These are phyloP conservation scores for Passer montanus DNA, from an alignment of 2,113 vertebrate genomes.

Conservation along the genomic window DNA sequence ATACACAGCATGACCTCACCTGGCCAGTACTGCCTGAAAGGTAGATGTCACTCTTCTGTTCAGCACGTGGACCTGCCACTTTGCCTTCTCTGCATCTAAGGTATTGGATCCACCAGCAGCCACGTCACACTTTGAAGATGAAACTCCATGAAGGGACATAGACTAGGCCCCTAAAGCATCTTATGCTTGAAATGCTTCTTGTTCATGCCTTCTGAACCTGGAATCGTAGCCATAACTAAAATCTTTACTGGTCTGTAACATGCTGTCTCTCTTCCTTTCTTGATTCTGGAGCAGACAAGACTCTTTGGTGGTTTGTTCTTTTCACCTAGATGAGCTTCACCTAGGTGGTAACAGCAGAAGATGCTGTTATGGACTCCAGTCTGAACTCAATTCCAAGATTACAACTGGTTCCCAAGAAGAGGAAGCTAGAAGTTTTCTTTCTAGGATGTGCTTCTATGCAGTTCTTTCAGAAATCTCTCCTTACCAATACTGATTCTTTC, in stretches of 20 bases:
- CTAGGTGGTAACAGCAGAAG: neutral
- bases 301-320: neutral
- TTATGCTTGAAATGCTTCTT: neutral
- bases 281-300: neutral
- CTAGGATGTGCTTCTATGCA: neutral
- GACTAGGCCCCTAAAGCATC: neutral
- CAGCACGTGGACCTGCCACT: neutral
- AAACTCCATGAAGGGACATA: neutral
- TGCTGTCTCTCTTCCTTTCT: neutral
- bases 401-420: neutral
- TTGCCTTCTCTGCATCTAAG: neutral
- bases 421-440: neutral
- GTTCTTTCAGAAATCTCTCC: neutral
- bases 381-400: neutral
- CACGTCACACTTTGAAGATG: neutral
- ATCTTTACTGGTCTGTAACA: neutral
- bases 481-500: neutral
- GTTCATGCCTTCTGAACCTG: neutral
- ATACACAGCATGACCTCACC: neutral
- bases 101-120: rapidly evolving
- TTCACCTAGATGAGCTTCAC: neutral
- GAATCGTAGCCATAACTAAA: neutral
- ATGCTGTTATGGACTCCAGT: neutral
- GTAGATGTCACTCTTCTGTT: neutral
- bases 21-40: neutral